Evolutionary conservation across 2,113 vertebrate genomes (phyloP).

Genomic region (Diglossa brunneiventris): DNA sequence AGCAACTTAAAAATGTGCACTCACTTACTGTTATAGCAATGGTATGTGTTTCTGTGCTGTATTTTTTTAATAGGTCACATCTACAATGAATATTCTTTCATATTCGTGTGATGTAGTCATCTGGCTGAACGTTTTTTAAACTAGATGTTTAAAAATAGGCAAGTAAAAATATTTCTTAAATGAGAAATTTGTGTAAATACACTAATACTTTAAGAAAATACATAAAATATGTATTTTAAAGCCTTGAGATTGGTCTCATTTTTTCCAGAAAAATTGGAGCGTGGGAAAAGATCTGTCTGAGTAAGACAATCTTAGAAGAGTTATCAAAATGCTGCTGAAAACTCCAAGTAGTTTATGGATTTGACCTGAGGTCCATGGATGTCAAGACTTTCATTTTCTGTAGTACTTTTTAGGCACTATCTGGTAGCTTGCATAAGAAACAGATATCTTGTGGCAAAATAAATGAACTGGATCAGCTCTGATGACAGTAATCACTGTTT

Average conservation of each 20-base stretch:
- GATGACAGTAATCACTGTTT: neutral
- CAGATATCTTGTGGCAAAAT: neutral
- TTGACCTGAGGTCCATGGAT: neutral
- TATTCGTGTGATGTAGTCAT: neutral
- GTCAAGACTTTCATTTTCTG: neutral
- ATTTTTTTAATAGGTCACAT: neutral
- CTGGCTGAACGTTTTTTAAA: neutral
- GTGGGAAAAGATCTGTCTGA: neutral
- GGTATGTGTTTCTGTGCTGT: slow-evolving; percentile 7
- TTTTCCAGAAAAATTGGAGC: neutral
- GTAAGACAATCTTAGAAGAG: neutral
- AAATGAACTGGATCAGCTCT: neutral
- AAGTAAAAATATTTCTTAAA: neutral
- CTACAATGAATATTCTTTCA: slow-evolving; percentile 20
- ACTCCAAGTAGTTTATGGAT: neutral
- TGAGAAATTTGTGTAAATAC: slow-evolving; percentile 28
- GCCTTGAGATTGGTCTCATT: neutral
- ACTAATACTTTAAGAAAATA: slow-evolving; percentile 8
- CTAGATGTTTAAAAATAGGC: neutral
- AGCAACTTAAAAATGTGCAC: slow-evolving; percentile 7
- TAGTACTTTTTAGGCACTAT: neutral
- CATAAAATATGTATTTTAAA: neutral
- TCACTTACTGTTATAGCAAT: slow-evolving; percentile 30
- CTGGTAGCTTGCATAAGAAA: neutral
- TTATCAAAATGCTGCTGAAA: neutral